phyloP scores from a whole-genome alignment of 2,888 invertebrate genomes.

The Drosophila buzzatii region DNA sequence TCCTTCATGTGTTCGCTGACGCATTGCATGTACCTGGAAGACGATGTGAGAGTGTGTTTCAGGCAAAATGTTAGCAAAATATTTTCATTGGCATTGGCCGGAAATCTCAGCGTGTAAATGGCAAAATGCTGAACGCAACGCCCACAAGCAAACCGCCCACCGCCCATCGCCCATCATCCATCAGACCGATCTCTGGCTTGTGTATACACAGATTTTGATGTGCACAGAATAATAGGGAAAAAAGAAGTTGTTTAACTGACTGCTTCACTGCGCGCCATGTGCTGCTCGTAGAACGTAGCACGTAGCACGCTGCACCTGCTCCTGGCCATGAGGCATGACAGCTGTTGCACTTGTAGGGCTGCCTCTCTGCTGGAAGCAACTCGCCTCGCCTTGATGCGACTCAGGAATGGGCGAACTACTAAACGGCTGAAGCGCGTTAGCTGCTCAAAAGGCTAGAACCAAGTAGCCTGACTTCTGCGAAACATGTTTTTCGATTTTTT shows the following conservation, averaged over 20 bases:
- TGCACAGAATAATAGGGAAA: slow-evolving; percentile 63
- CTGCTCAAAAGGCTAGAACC: slow-evolving; percentile 11
- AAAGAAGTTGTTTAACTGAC: slow-evolving; percentile 49
- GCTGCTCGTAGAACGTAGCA: slow-evolving; percentile 39
- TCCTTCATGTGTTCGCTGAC: slow-evolving; percentile 96
- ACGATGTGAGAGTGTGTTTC: slow-evolving; percentile 1
- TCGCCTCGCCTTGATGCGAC: no score
- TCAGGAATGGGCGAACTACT: slow-evolving; percentile 9
- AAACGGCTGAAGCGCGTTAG: slow-evolving; percentile 11
- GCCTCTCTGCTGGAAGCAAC: slow-evolving; percentile 33
- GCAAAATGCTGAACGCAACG: slow-evolving; percentile 48
- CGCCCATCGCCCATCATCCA: background rate
- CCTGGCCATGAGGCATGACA: slow-evolving; percentile 54
- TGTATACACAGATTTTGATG: slow-evolving; percentile 44
- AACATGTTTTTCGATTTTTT: background rate
- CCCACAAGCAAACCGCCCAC: background rate
- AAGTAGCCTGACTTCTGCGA: background rate
- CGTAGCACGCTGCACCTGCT: slow-evolving; percentile 34
- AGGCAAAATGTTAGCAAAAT: slow-evolving; percentile 35
- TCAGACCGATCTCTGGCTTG: slow-evolving; percentile 6
- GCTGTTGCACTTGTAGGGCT: slow-evolving; percentile 77
- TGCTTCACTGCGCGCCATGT: slow-evolving; percentile 42
- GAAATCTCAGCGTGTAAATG: slow-evolving; percentile 66
- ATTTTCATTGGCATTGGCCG: slow-evolving; percentile 45
- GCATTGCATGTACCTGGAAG: slow-evolving; percentile 91